phyloP scores from a whole-genome alignment of 2,888 invertebrate genomes.

The Cephus pygmeus region DNA sequence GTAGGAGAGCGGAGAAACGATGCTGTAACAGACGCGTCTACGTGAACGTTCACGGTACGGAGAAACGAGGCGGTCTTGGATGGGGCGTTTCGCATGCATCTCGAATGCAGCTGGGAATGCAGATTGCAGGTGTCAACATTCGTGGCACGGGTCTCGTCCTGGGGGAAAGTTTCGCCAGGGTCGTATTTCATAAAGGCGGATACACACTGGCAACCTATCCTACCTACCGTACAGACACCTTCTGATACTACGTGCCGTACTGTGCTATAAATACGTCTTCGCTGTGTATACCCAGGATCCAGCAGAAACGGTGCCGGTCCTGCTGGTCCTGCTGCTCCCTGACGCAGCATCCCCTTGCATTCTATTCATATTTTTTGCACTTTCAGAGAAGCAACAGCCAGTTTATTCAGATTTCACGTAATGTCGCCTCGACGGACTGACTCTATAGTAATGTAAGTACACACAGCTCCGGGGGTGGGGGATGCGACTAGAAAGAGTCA shows the following conservation, averaged over 20 bases:
- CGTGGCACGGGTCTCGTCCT: slow-evolving; percentile 11
- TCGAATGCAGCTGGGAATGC: slow-evolving; percentile 37
- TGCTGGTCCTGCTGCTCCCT: not conserved
- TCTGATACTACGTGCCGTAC: no score
- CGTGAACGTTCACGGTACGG: no score
- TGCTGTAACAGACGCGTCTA: no score
- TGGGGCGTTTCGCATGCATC: slow-evolving; percentile 30
- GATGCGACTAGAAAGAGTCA: no score
- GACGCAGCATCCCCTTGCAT: not conserved
- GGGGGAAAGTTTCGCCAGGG: slow-evolving; percentile 39
- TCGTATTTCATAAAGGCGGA: slow-evolving; percentile 46
- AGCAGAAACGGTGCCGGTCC: not conserved
- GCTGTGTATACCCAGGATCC: no score
- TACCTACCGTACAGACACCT: slow-evolving; percentile 19
- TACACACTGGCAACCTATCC: slow-evolving; percentile 22
- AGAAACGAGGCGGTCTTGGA: no score
- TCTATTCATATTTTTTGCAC: no score
- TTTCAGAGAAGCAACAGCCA: slow-evolving; percentile 36
- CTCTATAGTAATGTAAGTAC: no score
- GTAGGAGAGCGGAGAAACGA: no score
- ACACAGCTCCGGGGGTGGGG: no score
- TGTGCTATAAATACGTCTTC: no score
- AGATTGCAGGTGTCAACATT: slow-evolving; percentile 43
- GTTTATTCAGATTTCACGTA: slow-evolving; percentile 47
- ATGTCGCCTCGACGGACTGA: slow-evolving; percentile 14